Conservation (phyloP, 2,113 vertebrate species). For the Anarrhichthys ocellatus region DNA sequence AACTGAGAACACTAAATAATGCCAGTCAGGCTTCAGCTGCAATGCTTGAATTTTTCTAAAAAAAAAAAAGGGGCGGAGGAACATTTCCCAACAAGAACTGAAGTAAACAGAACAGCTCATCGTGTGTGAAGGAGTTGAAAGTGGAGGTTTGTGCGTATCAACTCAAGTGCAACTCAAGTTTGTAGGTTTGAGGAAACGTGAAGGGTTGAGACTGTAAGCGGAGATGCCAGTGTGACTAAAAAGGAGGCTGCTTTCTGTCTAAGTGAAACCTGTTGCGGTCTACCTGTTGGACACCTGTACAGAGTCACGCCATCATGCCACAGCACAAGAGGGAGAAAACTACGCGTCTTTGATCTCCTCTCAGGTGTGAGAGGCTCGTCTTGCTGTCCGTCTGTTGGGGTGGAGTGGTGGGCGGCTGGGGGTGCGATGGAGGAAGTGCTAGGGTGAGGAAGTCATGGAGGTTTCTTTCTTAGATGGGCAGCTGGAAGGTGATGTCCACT, state of each 20-base stretch:
- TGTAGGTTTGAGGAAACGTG: not conserved
- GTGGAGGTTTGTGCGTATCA: constrained; percentile 58
- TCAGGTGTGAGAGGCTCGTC: not conserved
- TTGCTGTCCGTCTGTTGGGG: constrained; percentile 9
- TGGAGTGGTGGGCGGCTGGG: not conserved
- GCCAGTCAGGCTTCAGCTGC: not conserved
- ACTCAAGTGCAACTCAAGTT: constrained; percentile 39
- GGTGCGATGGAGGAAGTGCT: not conserved
- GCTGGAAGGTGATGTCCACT: constrained; percentile 97
- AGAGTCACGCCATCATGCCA: constrained; percentile 39
- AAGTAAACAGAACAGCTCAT: constrained; percentile 1
- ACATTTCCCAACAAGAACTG: not conserved
- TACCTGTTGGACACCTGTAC: not conserved
- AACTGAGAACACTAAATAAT: not conserved
- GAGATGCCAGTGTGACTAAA: not conserved
- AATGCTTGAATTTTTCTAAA: not conserved
- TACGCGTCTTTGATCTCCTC: not conserved
- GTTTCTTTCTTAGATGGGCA: constrained; percentile 90
- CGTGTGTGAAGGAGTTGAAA: not conserved
- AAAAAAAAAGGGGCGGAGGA: not conserved
- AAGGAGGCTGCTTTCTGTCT: not conserved
- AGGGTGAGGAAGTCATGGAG: not conserved
- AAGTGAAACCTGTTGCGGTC: not conserved
- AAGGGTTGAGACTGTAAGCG: not conserved
- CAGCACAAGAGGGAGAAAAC: constrained; percentile 3